A percentile compares a stretch with the other conserved stretches of the same genome.
Evolutionary conservation across 2,888 invertebrate genomes (phyloP).

Genomic region (Slavum lentiscoides): DNA sequence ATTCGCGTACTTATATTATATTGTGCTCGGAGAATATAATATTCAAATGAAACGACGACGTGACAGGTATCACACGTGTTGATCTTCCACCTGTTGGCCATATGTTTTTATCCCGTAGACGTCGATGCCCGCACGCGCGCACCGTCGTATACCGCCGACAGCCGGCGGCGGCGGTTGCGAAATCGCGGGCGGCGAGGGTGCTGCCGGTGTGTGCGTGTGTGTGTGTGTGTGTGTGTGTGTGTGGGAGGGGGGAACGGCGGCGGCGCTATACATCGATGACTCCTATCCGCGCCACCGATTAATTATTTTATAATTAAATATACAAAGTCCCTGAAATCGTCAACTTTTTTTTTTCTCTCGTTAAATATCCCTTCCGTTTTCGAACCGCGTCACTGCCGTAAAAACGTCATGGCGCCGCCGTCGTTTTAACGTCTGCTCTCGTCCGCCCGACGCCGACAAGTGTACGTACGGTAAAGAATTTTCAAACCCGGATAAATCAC

Average conservation of each 20-base stretch:
- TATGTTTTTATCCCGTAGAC: conserved; percentile 42
- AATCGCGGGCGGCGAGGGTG: not conserved
- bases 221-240: too few relatives aligned
- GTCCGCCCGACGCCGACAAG: too few relatives aligned
- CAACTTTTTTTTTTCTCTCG: not conserved
- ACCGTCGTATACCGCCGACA: not conserved
- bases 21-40: too few relatives aligned
- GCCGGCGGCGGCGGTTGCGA: not conserved
- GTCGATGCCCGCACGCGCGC: conserved; percentile 33
- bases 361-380: not conserved
- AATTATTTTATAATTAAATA: not conserved
- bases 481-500: too few relatives aligned
- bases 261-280: conserved; percentile 11
- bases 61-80: conserved; percentile 52
- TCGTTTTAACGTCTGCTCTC: too few relatives aligned
- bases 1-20: too few relatives aligned
- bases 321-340: not conserved
- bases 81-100: conserved; percentile 51
- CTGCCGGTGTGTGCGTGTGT: too few relatives aligned
- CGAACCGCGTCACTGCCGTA: too few relatives aligned
- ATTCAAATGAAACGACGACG: conserved; percentile 43
- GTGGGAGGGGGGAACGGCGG: not conserved
- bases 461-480: too few relatives aligned
- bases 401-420: too few relatives aligned
- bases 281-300: not conserved